Percentiles rank a stretch among this genome's conserved stretches.
phyloP scores from a whole-genome alignment of 2,888 invertebrate species.

The Drosophila birchii region DNA sequence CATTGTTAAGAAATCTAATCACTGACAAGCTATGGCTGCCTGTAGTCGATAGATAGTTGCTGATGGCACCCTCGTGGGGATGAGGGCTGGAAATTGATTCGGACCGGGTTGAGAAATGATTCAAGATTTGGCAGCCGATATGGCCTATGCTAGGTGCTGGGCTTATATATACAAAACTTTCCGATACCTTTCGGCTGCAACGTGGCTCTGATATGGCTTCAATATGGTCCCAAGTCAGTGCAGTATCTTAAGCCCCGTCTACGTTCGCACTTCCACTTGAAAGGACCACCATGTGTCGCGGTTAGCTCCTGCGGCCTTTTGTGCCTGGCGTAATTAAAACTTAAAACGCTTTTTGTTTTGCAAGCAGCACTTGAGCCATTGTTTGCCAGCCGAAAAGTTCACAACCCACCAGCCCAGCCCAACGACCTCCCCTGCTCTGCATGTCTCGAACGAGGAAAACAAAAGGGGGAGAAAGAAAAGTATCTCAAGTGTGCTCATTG shows the following conservation, averaged over 20 bases:
- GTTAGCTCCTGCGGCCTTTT: constrained; percentile 58
- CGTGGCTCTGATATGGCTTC: constrained; percentile 8
- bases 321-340: constrained; percentile 74
- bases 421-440: constrained; percentile 47
- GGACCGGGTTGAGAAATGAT: constrained; percentile 45
- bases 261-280: constrained; percentile 13
- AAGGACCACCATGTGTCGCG: constrained; percentile 57
- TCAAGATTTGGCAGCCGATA: constrained; percentile 46
- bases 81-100: constrained; percentile 31
- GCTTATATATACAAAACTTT: constrained; percentile 1
- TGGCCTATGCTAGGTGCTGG: constrained; percentile 38
- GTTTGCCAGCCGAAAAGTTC: constrained; percentile 74
- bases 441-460: constrained; percentile 49
- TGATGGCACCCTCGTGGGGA: constrained; percentile 63
- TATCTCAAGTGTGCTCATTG: constrained; percentile 73
- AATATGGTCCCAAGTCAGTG: constrained; percentile 20
- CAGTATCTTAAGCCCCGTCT: constrained; percentile 13
- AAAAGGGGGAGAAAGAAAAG: constrained; percentile 11
- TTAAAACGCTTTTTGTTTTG: constrained; percentile 81
- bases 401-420: constrained; percentile 40
- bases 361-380: constrained; percentile 79
- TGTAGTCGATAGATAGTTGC: constrained; percentile 78
- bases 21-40: constrained; percentile 71
- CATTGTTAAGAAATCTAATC: constrained; percentile 71
- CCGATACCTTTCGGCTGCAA: constrained; percentile 11